Percentiles rank a stretch among this genome's conserved stretches.
Evolutionary conservation across 2,888 invertebrate genomes (phyloP).

Genomic region (Watsonalla cultraria): DNA sequence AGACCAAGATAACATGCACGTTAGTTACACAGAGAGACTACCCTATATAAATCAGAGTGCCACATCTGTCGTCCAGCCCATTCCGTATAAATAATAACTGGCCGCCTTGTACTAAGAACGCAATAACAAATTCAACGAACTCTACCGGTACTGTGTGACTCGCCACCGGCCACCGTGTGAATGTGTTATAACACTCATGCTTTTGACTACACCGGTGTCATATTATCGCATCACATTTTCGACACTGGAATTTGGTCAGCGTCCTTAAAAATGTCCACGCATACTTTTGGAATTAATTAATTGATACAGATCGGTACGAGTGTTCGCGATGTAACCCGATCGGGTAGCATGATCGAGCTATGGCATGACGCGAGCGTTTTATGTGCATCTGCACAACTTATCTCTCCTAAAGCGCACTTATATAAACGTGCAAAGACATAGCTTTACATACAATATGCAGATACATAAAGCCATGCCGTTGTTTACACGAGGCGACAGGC

Average conservation of each 20-base stretch:
- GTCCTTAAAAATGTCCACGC: constrained; percentile 43
- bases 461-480: constrained; percentile 67
- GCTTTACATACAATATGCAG: constrained; percentile 55
- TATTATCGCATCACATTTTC: constrained; percentile 63
- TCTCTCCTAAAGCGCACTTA: constrained; percentile 46
- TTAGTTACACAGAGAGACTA: constrained; percentile 43
- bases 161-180: constrained; percentile 71
- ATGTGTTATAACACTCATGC: constrained; percentile 60
- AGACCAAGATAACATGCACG: constrained; percentile 33
- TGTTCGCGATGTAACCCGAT: constrained; percentile 45
- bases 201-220: constrained; percentile 64
- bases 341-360: constrained; percentile 31
- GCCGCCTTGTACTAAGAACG: constrained; percentile 70
- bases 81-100: constrained; percentile 67
- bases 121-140: constrained; percentile 79
- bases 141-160: constrained; percentile 75
- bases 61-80: constrained; percentile 61
- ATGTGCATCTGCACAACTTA: constrained; percentile 39
- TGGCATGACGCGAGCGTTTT: constrained; percentile 19
- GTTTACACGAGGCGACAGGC: constrained; percentile 74
- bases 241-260: constrained; percentile 50
- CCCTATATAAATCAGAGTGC: constrained; percentile 58
- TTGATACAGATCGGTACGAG: constrained; percentile 22
- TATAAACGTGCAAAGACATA: constrained; percentile 66
- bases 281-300: constrained; percentile 35